Evolutionary conservation across 1,140 invertebrate species (phyloP).

Genomic region (Polypedilum vanderplanki): DNA sequence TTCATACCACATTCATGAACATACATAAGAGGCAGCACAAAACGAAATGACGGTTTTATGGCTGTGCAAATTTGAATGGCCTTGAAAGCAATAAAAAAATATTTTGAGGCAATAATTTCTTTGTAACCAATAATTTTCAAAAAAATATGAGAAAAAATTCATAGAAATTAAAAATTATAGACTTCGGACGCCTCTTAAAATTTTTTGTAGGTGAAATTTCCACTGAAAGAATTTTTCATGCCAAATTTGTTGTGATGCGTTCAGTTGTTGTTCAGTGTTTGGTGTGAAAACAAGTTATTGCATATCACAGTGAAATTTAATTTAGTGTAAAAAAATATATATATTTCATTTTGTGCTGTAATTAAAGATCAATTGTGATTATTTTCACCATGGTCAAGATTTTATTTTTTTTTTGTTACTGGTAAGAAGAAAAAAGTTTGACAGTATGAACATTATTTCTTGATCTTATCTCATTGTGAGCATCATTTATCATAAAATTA

Average conservation of each 20-base stretch:
- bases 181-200: not conserved
- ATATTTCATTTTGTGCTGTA: too few species aligned
- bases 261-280: not conserved
- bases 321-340: slow-evolving; percentile 4
- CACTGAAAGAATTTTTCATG: slow-evolving; percentile 8
- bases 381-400: not conserved
- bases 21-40: too few species aligned
- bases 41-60: not conserved
- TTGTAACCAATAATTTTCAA: not conserved
- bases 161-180: slow-evolving; percentile 26
- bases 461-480: too few species aligned
- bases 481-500: slow-evolving; percentile 8
- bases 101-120: not conserved
- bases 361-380: slow-evolving; percentile 1
- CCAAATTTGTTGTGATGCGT: not conserved
- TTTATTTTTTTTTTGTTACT: not conserved
- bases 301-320: not conserved
- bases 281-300: not conserved
- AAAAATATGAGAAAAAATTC: not conserved
- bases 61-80: slow-evolving; percentile 16
- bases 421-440: not conserved
- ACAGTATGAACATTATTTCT: too few species aligned
- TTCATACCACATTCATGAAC: too few species aligned
- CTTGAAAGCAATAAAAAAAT: not conserved
- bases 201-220: not conserved